phyloP scores from a whole-genome alignment of 2,888 invertebrate species.

The Mimas tiliae region DNA sequence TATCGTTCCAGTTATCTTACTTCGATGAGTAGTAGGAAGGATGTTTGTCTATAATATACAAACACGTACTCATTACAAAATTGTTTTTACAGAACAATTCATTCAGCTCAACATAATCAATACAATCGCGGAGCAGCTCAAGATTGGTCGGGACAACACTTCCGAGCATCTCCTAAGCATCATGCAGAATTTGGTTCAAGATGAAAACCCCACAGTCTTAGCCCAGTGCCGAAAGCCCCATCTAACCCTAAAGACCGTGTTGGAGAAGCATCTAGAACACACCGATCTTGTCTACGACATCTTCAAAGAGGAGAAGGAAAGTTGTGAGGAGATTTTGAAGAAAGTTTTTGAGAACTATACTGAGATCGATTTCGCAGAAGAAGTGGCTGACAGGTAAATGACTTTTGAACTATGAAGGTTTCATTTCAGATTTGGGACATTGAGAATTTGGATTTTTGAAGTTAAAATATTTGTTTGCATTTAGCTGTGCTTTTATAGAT shows the following conservation, averaged over 20 bases:
- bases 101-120: conserved; percentile 56
- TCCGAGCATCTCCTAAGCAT: conserved; percentile 67
- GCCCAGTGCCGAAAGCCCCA: conserved; percentile 53
- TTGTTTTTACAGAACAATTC: conserved; percentile 59
- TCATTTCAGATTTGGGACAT: no score
- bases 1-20: no score
- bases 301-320: conserved; percentile 63
- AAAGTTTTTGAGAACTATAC: conserved; percentile 44
- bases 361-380: conserved; percentile 38
- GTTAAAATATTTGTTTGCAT: neutral
- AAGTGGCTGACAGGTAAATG: conserved; percentile 62
- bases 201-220: conserved; percentile 46
- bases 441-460: neutral
- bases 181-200: conserved; percentile 51
- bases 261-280: conserved; percentile 52
- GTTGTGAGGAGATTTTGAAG: conserved; percentile 51
- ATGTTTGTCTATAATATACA: no score
- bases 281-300: conserved; percentile 55
- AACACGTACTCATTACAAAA: no score
- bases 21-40: no score
- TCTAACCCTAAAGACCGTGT: conserved; percentile 47
- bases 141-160: conserved; percentile 49
- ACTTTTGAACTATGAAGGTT: no score
- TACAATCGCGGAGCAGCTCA: conserved; percentile 52
- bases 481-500: neutral